Percentiles rank a stretch among this genome's conserved stretches.
Evolutionary conservation across 2,113 vertebrate species (phyloP).

Genomic region (Podilymbus podiceps): DNA sequence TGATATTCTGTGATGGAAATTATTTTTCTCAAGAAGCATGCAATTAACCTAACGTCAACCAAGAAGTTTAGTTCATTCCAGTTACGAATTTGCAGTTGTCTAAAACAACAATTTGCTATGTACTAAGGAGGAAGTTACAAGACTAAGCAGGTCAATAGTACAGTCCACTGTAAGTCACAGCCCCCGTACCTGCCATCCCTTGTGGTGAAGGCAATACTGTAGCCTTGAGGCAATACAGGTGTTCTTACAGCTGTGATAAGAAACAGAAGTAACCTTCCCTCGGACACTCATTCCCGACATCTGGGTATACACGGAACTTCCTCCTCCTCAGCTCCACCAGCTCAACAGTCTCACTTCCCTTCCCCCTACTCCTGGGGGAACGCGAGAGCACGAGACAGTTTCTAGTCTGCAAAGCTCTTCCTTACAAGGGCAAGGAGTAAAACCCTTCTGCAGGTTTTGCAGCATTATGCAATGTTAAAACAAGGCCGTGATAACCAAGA

Average conservation of each 20-base stretch:
- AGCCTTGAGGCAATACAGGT: too few relatives aligned
- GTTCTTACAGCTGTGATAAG: not conserved
- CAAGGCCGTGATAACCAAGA: not conserved
- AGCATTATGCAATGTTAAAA: not conserved
- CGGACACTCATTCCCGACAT: not conserved
- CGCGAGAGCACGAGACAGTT: not conserved
- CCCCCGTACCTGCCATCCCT: not conserved
- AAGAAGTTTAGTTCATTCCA: not conserved
- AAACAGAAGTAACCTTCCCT: not conserved
- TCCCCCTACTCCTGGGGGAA: not conserved
- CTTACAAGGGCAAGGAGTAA: not conserved
- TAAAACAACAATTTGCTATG: not conserved
- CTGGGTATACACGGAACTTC: not conserved
- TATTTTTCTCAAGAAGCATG: too few relatives aligned
- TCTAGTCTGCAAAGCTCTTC: not conserved
- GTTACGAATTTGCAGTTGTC: not conserved
- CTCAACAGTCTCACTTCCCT: too few relatives aligned
- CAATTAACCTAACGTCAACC: not conserved
- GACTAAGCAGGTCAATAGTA: not conserved
- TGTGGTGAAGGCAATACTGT: too few relatives aligned
- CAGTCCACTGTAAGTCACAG: rapidly evolving
- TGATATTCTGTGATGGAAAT: rapidly evolving
- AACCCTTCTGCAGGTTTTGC: not conserved
- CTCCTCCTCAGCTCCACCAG: not conserved
- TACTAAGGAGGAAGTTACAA: not conserved